These are phyloP conservation scores for Orycteropus afer DNA, from an alignment of 2,113 vertebrate genomes.

Conservation along the genomic window DNA sequence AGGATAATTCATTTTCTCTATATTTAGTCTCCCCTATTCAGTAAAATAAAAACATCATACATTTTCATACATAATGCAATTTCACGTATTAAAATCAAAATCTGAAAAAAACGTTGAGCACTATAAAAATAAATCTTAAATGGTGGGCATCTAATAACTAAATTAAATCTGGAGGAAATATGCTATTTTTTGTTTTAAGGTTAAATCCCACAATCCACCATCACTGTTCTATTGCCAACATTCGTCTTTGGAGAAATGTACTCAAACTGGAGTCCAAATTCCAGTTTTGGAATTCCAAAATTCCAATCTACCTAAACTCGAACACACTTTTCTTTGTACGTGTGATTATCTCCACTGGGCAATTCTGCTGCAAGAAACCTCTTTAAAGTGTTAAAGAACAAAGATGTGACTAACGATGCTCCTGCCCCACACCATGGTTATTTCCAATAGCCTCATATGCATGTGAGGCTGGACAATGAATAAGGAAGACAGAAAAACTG, in stretches of 20 bases:
- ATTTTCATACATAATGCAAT: neutral
- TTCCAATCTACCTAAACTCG: neutral
- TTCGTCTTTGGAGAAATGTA: neutral
- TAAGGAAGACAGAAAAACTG: too few relatives aligned
- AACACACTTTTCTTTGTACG: neutral
- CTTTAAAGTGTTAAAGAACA: too few relatives aligned
- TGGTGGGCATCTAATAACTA: neutral
- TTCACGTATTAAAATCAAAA: conserved; percentile 22
- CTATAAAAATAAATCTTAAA: conserved; percentile 35
- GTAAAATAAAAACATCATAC: neutral
- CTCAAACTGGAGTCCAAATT: conserved; percentile 25
- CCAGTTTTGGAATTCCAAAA: neutral
- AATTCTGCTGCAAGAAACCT: too few relatives aligned
- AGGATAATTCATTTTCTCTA: conserved; percentile 1
- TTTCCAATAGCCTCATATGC: too few relatives aligned
- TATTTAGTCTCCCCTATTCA: neutral
- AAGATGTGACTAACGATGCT: too few relatives aligned
- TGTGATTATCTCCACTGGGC: too few relatives aligned
- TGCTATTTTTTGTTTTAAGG: neutral
- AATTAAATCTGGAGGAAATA: neutral
- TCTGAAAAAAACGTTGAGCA: neutral
- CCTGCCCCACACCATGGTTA: too few relatives aligned
- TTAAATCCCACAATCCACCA: conserved; percentile 29
- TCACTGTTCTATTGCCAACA: neutral
- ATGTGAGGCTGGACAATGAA: too few relatives aligned